These are phyloP conservation scores for Leucophenga montana DNA, from an alignment of 2,888 invertebrate genomes.

Conservation along the genomic window DNA sequence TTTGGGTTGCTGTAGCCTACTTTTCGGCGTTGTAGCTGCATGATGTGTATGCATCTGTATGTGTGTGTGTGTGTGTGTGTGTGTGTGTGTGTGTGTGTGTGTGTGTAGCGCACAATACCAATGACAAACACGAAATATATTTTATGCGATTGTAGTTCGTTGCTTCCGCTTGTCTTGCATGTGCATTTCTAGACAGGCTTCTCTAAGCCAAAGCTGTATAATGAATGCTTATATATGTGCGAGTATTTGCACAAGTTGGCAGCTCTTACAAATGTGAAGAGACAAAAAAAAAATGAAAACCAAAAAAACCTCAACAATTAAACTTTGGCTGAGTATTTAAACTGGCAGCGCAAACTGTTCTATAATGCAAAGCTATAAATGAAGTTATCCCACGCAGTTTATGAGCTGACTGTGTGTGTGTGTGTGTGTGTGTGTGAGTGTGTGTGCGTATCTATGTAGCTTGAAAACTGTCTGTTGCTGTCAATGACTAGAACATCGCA, in stretches of 20 bases:
- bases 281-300: slow-evolving; percentile 14
- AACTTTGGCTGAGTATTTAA: slow-evolving; percentile 56
- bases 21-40: not conserved
- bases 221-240: not conserved
- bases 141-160: not conserved
- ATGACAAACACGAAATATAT: slow-evolving; percentile 17
- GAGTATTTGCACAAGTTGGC: not conserved
- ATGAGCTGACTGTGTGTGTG: not conserved
- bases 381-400: slow-evolving; percentile 13
- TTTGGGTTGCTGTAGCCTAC: not conserved
- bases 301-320: slow-evolving; percentile 55
- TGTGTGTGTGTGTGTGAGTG: slow-evolving; percentile 5
- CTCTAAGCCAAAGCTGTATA: not conserved
- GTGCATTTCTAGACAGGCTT: not conserved
- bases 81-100: not conserved
- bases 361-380: slow-evolving; percentile 42
- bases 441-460: slow-evolving; percentile 1
- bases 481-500: not conserved
- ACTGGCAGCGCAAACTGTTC: slow-evolving; percentile 53
- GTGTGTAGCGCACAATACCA: slow-evolving; percentile 20
- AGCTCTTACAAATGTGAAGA: not conserved
- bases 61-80: not conserved
- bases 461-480: slow-evolving; percentile 16
- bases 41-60: too few species aligned
- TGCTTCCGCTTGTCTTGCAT: not conserved